Evolutionary conservation across 2,888 invertebrate species (phyloP), one percentile per base, ranked within the genome.

Genomic region (Hyposoter dolosus): DNA sequence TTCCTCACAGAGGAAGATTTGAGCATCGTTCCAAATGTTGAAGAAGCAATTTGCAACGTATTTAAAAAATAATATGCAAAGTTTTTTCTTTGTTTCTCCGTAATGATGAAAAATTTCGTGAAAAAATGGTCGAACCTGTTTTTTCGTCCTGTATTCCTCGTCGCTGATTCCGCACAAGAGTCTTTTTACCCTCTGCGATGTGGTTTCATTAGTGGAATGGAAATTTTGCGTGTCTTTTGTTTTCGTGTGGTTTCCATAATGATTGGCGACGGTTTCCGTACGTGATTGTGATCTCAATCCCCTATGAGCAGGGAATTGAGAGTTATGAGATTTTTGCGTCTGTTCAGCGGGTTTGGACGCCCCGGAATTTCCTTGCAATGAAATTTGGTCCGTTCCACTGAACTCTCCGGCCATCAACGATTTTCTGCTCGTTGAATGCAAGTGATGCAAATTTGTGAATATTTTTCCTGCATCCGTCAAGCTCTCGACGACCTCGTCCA

Each of bases 391-490:
- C 19, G 32, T n/a, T 12, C n/a, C 47, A 19, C 15, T 47, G 17
- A 47, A 50, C 15, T 63, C 65, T 19, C 17, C 35, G 5, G 17
- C 17, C 32, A 76, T 19, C 32, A 76, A 19, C 10, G 76, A 19
- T 50, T 35, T 65, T 35, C 43, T 63, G 47, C 65, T 76, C 19
- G 47, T 50, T 15, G 47, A n/a, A 23, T 76, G 76, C 19, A 65
- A 32, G 19, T 76, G 35, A 76, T 76, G 76, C 65, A 76, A 66
- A 47, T 76, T 45, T 10, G 76, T 19, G 19, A 76, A 76, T 32
- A 76, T 65, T 76, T 65, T 76, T 4, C 76, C 76, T 6, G 76
- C 76, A 19, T 76, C 76, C 47, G 47, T 66, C 3, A 76, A 35
- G 50, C 35, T 65, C 35, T 65, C 76, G 35, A 66, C 19, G 4